phyloP scores from a whole-genome alignment of 2,797 vertebrate species.

The Cercopithecus mitis region DNA sequence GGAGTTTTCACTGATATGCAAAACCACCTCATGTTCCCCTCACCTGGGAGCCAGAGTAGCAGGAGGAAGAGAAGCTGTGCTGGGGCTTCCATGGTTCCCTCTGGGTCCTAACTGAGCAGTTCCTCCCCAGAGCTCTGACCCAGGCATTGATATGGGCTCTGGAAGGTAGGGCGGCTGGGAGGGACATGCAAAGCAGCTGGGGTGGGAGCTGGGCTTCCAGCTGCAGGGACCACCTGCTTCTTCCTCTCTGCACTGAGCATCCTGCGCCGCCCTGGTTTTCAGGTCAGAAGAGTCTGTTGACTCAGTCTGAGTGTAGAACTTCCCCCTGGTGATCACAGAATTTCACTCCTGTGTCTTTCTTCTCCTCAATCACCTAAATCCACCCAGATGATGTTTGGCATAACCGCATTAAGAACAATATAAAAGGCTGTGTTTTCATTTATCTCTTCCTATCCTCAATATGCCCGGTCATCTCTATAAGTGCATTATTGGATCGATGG shows the following conservation, averaged over 20 bases:
- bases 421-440: rapidly evolving
- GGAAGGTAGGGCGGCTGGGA: background rate
- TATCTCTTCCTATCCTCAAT: no score
- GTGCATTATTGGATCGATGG: background rate
- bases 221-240: background rate
- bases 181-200: background rate
- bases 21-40: no score
- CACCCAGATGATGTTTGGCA: background rate
- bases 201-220: rapidly evolving
- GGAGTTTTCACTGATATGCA: rapidly evolving
- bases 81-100: background rate
- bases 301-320: background rate
- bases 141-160: background rate
- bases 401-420: background rate
- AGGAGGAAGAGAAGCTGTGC: no score
- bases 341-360: background rate
- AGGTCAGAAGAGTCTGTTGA: background rate
- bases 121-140: background rate
- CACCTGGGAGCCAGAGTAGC: no score
- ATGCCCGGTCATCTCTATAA: rapidly evolving
- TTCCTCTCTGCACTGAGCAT: background rate
- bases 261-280: rapidly evolving
- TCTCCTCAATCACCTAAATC: background rate
- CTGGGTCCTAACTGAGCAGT: background rate
- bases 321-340: background rate